A percentile compares a stretch with the other conserved stretches of the same genome.
These are phyloP conservation scores for Petrocephalus schoutedeni DNA, from an alignment of 2,797 vertebrate species.

Conservation along the genomic window DNA sequence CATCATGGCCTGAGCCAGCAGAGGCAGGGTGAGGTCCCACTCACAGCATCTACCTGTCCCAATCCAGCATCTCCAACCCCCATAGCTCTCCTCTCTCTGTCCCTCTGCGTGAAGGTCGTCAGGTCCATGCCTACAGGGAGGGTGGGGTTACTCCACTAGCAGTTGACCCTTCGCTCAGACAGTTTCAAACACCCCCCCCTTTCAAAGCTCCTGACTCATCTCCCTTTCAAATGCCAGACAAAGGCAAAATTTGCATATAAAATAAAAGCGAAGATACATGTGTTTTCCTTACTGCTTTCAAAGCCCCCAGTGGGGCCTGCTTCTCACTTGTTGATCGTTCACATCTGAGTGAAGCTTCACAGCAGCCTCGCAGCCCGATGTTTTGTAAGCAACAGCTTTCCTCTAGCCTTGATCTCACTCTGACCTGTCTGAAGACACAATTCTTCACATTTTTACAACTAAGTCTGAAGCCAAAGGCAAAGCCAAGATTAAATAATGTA, in stretches of 20 bases:
- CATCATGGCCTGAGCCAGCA: neutral
- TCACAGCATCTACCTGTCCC: neutral
- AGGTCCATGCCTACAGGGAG: neutral
- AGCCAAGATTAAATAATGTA: neutral
- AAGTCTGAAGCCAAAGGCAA: neutral
- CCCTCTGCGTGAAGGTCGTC: neutral
- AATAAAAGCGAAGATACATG: neutral
- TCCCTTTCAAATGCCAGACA: conserved; percentile 1
- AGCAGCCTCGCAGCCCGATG: neutral
- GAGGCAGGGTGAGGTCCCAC: neutral
- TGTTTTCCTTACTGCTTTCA: neutral
- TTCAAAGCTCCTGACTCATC: neutral
- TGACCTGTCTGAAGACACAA: neutral
- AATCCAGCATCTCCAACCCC: neutral
- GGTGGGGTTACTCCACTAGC: neutral
- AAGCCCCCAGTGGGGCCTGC: neutral
- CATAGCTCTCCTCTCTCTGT: neutral
- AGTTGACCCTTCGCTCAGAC: neutral
- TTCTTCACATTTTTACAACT: neutral
- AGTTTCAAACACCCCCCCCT: neutral
- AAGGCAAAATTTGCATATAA: neutral
- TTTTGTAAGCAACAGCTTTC: neutral
- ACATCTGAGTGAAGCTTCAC: neutral
- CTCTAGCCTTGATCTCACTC: neutral
- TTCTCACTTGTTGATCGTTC: neutral